Evolutionary conservation across 2,797 vertebrate genomes (phyloP), one percentile per base, ranked within the genome.

Genomic region (Malurus leucopterus): DNA sequence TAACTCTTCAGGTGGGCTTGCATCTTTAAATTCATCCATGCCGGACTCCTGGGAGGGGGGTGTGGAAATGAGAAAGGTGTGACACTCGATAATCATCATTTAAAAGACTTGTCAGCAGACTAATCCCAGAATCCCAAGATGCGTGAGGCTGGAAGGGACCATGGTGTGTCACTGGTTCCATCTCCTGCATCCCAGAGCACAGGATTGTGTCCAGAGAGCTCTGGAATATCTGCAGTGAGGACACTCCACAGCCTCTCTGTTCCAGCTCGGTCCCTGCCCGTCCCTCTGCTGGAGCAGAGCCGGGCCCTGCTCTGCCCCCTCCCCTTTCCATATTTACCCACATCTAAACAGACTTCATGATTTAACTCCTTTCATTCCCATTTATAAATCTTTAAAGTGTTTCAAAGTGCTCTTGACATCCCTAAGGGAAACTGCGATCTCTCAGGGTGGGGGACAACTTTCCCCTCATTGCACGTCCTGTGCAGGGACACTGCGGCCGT

Each of bases 21-120:
- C 84, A 83, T 95, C 79, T 88, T 95, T 95, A 62, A 95, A 86
- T 41, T 87, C 93, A 24, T 95, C 94, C 94, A 95, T 95, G 54
- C 21, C 32, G 43, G 20, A 40, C 51, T 67, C 30, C 87, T 69
- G 69, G 38, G 19, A 83, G 15, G 8, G 16, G 8, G 23, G 1
- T 49, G 62, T 26, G 54, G n/a, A 34, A 44, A 69, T 1, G 27
- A 74, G 26, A 72, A 54, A 86, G 65, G 70, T 82, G 67, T 12
- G 32, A 29, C 21, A 21, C 43, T 51, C 58, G 34, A 0, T 36
- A 30, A 59, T 5, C 8, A 32, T 2, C 15, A 27, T 1, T 34
- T 3, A 29, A 57, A 32, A 8, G 4, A 6, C 6, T 2, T 14
- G 3, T 32, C 53, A 65, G 38, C 36, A 65, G 55, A 34, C 1